Evolutionary conservation across 2,888 invertebrate genomes (phyloP), one percentile per base, ranked within the genome.

Genomic region (Ophonus ardosiacus): DNA sequence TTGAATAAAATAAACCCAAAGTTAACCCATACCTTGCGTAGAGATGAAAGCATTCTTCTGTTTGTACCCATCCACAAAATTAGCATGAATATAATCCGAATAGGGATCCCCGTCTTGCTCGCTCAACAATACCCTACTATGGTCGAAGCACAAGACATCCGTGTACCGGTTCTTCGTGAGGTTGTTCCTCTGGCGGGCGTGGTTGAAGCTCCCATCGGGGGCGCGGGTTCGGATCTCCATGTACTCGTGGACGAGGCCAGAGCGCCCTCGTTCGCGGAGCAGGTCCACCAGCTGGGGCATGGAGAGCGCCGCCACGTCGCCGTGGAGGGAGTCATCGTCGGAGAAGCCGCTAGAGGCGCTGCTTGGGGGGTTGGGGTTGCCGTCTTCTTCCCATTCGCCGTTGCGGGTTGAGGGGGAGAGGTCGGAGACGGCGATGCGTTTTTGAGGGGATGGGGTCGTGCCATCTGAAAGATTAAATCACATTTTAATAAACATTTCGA

Each of bases 11-110:
- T 31, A 5, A 31, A 31, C 6, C 31, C 31, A 31, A 31, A 31
- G 0, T 31, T 17, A 17, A 31, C 8, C 15, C 31, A 3, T 68
- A 97, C 97, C 99, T 94, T 99, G 99, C 88, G 99, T 98, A 89
- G 97, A 98, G 90, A 99, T 99, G 92, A 98, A 99, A 82, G 98
- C 98, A 92, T 98, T 98, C 91, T 97, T 97, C 92, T 98, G 98
- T 91, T 98, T 97, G 92, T 98, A 99, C 17, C 99, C 99, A 92
- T 99, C 98, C 81, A 99, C 98, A 92, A 96, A 99, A 93, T 99
- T 99, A 85, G 98, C 99, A 92, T 99, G 98, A 91, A 99, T 98
- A 90, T 99, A 99, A 92, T 98, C 98, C 76, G 96, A 95, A 89
- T 94, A 93, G 87, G 95, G 93, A 89, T 96, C 96, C 87, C 94